Conservation (phyloP, 2,797 vertebrate species). For the Pterois miles region DNA sequence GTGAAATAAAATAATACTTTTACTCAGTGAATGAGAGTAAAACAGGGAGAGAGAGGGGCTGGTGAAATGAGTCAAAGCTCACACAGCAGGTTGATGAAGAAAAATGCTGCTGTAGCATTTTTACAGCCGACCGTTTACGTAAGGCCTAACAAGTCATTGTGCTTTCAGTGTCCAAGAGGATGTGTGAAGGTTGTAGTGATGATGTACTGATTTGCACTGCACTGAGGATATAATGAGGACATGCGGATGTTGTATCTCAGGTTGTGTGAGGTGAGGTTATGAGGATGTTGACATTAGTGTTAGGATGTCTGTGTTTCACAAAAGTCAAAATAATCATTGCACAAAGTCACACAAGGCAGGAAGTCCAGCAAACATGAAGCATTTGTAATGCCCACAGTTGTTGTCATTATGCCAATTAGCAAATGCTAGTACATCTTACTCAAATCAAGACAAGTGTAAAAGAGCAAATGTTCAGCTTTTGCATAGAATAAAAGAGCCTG, state of each 20-base stretch:
- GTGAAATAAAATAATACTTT: background rate
- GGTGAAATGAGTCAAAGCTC: background rate
- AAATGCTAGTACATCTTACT: background rate
- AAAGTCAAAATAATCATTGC: background rate
- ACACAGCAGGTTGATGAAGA: conserved; percentile 18
- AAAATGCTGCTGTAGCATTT: conserved; percentile 40
- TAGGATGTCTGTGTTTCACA: background rate
- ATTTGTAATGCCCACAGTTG: background rate
- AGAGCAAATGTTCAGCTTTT: too few species aligned
- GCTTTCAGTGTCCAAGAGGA: conserved; percentile 22
- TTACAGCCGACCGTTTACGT: conserved; percentile 24
- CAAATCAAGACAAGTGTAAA: background rate
- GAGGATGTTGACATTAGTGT: background rate
- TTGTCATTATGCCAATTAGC: background rate
- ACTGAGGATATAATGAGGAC: conserved; percentile 4
- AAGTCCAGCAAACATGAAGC: background rate
- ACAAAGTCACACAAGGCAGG: background rate
- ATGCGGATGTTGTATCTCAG: background rate
- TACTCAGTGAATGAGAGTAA: background rate
- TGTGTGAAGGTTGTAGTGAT: conserved; percentile 28
- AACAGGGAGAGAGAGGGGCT: background rate
- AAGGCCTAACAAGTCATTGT: conserved; percentile 20
- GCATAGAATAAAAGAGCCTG: too few species aligned
- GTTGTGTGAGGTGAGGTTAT: background rate
- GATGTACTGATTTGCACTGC: background rate